phyloP scores from a whole-genome alignment of 2,888 invertebrate genomes.

The Sarcophaga variegata region DNA sequence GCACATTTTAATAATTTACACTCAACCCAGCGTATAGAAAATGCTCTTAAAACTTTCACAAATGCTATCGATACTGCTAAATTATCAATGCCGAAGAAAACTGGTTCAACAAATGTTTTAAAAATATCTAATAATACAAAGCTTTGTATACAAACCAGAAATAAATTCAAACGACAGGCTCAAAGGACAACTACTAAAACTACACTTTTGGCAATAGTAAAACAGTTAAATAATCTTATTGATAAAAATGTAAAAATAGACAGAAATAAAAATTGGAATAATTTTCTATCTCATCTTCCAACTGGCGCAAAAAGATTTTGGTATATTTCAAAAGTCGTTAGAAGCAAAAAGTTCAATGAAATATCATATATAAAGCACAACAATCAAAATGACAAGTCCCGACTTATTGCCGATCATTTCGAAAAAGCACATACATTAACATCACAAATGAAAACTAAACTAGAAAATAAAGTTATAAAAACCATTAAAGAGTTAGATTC shows the following conservation, averaged over 20 bases:
- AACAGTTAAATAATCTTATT: neutral
- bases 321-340: neutral
- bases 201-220: neutral
- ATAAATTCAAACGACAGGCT: neutral
- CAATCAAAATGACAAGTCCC: neutral
- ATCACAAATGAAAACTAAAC: no score
- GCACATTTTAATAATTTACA: neutral
- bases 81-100: neutral
- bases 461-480: no score
- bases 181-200: neutral
- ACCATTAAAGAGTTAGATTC: no score
- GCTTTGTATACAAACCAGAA: conserved; percentile 11
- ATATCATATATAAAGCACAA: neutral
- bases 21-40: neutral
- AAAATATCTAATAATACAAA: neutral
- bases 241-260: neutral
- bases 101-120: neutral
- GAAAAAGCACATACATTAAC: no score
- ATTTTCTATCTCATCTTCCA: neutral
- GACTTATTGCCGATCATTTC: neutral
- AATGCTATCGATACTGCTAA: neutral
- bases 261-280: conserved; percentile 9
- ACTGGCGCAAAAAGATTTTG: conserved; percentile 6
- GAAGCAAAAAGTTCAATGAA: neutral
- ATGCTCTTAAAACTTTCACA: neutral